Evolutionary conservation across 1,140 invertebrate genomes (phyloP), one percentile per base, ranked within the genome.

Genomic region (Eufriesea mexicana): DNA sequence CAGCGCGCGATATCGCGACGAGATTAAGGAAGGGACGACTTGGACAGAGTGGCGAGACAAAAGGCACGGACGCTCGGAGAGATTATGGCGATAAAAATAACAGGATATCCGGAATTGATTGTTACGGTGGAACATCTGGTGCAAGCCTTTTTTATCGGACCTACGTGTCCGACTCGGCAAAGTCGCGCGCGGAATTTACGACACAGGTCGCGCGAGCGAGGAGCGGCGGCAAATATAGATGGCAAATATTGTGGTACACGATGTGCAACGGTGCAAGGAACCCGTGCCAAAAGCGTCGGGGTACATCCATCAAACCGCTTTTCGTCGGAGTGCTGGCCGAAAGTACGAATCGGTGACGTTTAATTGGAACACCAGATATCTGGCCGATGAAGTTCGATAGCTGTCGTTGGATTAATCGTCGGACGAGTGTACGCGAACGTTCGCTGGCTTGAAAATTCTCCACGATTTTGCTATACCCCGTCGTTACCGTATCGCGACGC

Each of bases 251-350:
- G 86, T 61, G 85, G 64, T 73, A 68, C n/a, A 42, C 35, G 70
- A 14, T 51, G 80, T 73, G 80, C 75, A 78, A 45, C 74, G 64
- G 18, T 70, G 80, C 64, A 59, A 81, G 64, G 73, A 83, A 68
- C 51, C 16, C 59, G 72, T 57, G 42, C 57, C 55, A 82, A 83
- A 87, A 84, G 70, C 71, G 68, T 67, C 81, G 71, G 71, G 35
- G 64, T 68, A 57, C 85, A 87, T 87, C 85, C 71, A 84, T 87
- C 86, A 87, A 87, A 87, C 73, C 35, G 86, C 59, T 68, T 86
- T 71, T 72, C 73, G 71, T 28, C 76, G 49, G 8, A 47, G 67
- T 64, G 14, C 75, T 68, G 54, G 75, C 79, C 67, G 85, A 84
- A 62, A 61, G 75, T 55, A 62, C 82, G 77, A 87, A 87, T 84